These are phyloP conservation scores for Sorex fumeus DNA, from an alignment of 2,113 vertebrate species.

Conservation along the genomic window DNA sequence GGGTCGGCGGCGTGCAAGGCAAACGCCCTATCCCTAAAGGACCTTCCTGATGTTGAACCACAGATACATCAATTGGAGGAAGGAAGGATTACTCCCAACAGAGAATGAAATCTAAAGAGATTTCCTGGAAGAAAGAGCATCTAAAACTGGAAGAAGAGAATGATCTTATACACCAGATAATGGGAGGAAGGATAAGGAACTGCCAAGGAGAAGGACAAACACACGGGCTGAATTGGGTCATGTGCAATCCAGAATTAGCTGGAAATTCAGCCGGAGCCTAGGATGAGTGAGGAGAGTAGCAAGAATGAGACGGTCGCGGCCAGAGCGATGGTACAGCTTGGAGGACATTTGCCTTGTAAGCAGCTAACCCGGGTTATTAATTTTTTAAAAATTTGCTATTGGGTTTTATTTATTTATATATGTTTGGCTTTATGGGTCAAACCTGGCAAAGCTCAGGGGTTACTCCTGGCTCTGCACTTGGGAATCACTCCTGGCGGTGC, in stretches of 20 bases:
- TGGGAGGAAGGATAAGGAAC: not conserved
- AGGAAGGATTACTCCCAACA: not conserved
- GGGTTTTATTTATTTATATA: too few species aligned
- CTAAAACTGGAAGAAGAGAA: not conserved
- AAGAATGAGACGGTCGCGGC: not conserved
- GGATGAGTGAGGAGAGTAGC: not conserved
- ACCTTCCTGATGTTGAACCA: not conserved
- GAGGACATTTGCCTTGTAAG: too few species aligned
- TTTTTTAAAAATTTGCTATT: too few species aligned
- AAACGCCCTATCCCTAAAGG: not conserved
- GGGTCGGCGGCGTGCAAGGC: too few species aligned
- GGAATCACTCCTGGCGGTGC: too few species aligned
- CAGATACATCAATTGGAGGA: not conserved
- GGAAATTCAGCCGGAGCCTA: not conserved
- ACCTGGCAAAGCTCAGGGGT: too few species aligned
- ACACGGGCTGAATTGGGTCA: not conserved
- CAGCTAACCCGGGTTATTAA: too few species aligned
- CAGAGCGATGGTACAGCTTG: too few species aligned
- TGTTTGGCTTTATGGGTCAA: too few species aligned
- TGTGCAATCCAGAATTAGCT: not conserved
- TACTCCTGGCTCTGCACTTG: too few species aligned
- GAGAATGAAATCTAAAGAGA: slow-evolving; percentile 3
- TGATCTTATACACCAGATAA: not conserved
- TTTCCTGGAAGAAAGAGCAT: not conserved
- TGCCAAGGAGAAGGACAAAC: not conserved